Evolutionary conservation across 2,797 vertebrate genomes (phyloP).

Genomic region (Tokudaia tokunoshimensis): DNA sequence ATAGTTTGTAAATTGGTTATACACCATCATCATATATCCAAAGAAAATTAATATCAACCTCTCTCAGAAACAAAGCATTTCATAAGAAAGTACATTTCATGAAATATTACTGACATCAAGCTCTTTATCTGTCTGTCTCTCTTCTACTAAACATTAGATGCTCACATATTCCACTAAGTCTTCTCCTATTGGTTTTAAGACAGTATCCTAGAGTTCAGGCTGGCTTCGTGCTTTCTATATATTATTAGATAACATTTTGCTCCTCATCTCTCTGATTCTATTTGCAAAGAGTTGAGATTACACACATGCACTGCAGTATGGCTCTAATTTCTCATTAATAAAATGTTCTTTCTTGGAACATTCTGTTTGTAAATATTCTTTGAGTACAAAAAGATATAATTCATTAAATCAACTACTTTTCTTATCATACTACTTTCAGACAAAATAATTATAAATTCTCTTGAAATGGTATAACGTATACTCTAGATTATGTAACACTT

Average conservation of each 20-base stretch:
- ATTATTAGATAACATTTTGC: not conserved
- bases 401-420: not conserved
- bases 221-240: not conserved
- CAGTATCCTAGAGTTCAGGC: not conserved
- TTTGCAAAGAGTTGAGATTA: not conserved
- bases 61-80: not conserved
- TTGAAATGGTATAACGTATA: conserved; percentile 6
- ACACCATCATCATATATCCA: not conserved
- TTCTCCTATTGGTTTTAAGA: not conserved
- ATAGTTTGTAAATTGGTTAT: not conserved
- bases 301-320: rapidly evolving
- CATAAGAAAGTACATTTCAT: not conserved
- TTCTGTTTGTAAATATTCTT: not conserved
- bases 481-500: not conserved
- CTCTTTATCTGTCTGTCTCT: not conserved
- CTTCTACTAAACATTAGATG: not conserved
- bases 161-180: not conserved
- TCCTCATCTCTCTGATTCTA: not conserved
- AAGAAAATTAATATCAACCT: not conserved
- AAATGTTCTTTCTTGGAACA: not conserved
- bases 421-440: not conserved
- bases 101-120: not conserved
- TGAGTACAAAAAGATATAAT: not conserved
- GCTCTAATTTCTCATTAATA: not conserved
- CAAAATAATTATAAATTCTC: conserved; percentile 16